Conservation (phyloP, 2,113 vertebrate species). For the Cepphus grylle region DNA sequence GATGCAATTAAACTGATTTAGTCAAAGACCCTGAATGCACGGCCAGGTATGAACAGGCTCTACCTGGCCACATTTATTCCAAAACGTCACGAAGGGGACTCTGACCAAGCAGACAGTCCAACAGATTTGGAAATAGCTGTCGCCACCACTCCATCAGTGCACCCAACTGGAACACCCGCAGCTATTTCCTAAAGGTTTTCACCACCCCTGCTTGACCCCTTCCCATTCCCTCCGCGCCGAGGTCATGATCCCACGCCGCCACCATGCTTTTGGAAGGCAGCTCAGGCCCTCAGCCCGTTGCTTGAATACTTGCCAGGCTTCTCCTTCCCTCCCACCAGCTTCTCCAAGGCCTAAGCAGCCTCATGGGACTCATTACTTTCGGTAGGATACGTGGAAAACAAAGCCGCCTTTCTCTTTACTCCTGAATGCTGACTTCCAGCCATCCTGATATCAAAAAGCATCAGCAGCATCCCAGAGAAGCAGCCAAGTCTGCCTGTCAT, state of each 20-base stretch:
- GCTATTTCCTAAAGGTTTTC: background rate
- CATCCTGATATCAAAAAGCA: background rate
- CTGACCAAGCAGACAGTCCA: background rate
- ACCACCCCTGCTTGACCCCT: background rate
- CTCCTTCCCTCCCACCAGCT: background rate
- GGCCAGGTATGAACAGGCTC: background rate
- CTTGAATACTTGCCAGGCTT: background rate
- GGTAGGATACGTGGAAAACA: background rate
- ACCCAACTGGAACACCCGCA: background rate
- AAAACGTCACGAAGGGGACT: rapidly evolving
- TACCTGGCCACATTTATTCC: background rate
- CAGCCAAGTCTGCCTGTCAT: background rate
- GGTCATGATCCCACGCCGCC: background rate
- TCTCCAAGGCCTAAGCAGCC: background rate
- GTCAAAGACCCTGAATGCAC: background rate
- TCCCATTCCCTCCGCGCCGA: background rate
- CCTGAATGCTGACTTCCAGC: background rate
- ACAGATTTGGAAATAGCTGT: background rate
- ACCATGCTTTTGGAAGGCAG: background rate
- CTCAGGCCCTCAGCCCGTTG: background rate
- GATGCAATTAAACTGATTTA: background rate
- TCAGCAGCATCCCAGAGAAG: background rate
- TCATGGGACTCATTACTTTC: background rate
- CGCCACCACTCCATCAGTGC: background rate
- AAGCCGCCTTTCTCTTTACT: background rate